phyloP scores from a whole-genome alignment of 23 tunicate genomes.

The Ciona savignyi region DNA sequence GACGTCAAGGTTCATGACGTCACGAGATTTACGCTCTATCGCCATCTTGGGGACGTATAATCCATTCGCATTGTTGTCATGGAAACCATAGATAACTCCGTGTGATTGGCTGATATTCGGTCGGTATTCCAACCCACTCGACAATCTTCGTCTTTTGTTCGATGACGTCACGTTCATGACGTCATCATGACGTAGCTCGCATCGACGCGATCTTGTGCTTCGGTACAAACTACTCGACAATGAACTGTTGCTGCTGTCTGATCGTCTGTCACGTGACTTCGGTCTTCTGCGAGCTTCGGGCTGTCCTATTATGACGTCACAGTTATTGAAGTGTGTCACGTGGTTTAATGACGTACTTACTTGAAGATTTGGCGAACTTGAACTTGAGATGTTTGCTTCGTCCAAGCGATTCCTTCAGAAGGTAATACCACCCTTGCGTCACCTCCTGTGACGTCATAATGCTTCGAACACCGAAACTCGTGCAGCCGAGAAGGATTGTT shows the following conservation, averaged over 20 bases:
- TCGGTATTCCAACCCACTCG: not conserved
- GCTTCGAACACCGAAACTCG: constrained; percentile 41
- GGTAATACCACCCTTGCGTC: constrained; percentile 47
- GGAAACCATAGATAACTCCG: not conserved
- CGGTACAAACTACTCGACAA: not conserved
- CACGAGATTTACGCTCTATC: constrained; percentile 13
- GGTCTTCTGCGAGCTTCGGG: not conserved
- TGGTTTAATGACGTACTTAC: not conserved
- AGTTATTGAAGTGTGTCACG: not conserved
- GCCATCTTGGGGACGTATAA: not conserved
- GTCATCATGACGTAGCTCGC: constrained; percentile 1
- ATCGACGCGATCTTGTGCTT: constrained; percentile 2
- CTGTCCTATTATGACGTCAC: not conserved
- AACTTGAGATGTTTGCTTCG: constrained; percentile 23
- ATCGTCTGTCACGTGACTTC: not conserved
- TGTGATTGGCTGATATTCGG: not conserved
- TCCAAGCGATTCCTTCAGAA: constrained; percentile 41
- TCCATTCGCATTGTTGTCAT: not conserved
- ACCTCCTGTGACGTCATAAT: constrained; percentile 21
- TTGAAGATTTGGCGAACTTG: not conserved
- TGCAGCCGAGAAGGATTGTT: constrained; percentile 36
- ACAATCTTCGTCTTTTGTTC: not conserved
- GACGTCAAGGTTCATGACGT: not conserved
- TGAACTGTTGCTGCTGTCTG: constrained; percentile 1
- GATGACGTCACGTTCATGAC: not conserved